Percentiles rank a stretch among this genome's conserved stretches.
Conservation (phyloP, 2,113 vertebrate genomes). For the Oryzias curvinotus region DNA sequence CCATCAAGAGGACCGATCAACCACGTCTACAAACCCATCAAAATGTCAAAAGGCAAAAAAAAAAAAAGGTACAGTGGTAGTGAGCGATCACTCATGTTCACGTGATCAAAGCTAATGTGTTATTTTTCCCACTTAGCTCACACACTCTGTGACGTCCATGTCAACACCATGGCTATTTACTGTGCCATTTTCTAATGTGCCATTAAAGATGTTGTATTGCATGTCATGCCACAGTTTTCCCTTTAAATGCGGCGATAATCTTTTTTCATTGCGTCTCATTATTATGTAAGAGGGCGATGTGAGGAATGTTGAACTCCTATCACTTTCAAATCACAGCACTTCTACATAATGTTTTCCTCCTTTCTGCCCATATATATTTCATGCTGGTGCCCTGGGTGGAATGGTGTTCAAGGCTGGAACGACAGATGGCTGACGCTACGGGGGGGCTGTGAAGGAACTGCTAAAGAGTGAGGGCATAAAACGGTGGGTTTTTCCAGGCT, state of each 20-base stretch:
- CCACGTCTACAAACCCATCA: conserved; percentile 39
- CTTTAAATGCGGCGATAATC: too few relatives aligned
- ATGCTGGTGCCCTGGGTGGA: conserved; percentile 13
- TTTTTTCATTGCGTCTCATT: too few relatives aligned
- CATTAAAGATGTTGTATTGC: too few relatives aligned
- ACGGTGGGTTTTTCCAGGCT: conserved; percentile 20
- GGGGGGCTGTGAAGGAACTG: conserved; percentile 29
- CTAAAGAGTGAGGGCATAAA: conserved; percentile 9
- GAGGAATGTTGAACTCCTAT: not conserved
- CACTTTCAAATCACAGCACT: conserved; percentile 12
- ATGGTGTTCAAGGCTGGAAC: conserved; percentile 29
- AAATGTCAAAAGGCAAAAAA: not conserved
- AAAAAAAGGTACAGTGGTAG: conserved; percentile 1
- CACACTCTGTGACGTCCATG: not conserved
- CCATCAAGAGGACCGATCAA: conserved; percentile 17
- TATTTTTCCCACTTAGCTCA: not conserved
- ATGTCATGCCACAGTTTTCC: too few relatives aligned
- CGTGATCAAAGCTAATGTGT: not conserved
- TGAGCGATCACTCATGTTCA: conserved; percentile 5
- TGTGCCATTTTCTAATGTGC: too few relatives aligned
- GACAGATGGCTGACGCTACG: conserved; percentile 38
- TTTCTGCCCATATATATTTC: conserved; percentile 40
- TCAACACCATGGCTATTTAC: not conserved
- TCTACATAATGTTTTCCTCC: conserved; percentile 2
- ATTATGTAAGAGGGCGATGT: not conserved